Percentiles rank a stretch among this genome's conserved stretches.
Evolutionary conservation across 2,113 vertebrate genomes (phyloP).

Genomic region (Furnarius figulus): DNA sequence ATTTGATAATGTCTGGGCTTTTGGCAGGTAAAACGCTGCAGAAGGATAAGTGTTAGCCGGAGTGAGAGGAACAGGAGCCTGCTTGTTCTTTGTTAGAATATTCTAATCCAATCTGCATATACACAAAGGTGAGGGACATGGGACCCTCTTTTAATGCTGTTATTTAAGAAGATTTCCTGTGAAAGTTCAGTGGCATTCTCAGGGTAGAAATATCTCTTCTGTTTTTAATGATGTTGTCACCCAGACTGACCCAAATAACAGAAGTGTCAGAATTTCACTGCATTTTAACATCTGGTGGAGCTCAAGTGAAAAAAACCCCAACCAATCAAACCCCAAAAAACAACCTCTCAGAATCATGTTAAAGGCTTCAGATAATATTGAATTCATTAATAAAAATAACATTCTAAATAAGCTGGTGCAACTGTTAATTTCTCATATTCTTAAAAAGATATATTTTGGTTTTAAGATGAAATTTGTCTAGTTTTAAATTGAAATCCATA

Average conservation of each 20-base stretch:
- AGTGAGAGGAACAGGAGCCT: neutral
- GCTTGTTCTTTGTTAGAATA: neutral
- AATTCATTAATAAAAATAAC: neutral
- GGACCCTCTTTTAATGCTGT: neutral
- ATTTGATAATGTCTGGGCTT: neutral
- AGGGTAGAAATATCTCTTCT: neutral
- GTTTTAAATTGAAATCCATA: neutral
- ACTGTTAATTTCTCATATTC: neutral
- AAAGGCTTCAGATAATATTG: neutral
- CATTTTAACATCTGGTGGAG: neutral
- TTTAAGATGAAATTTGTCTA: neutral
- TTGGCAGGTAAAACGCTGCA: neutral
- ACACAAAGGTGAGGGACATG: neutral
- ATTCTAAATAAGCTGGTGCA: neutral
- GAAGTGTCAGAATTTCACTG: neutral
- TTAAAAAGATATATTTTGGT: neutral
- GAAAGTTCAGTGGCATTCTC: neutral
- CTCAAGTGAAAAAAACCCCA: neutral
- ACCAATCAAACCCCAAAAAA: neutral
- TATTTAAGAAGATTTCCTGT: neutral
- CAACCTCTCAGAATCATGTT: neutral
- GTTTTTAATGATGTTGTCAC: neutral
- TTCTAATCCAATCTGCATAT: neutral
- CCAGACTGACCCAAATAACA: neutral
- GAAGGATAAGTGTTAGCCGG: neutral